A percentile compares a stretch with the other conserved stretches of the same genome.
Conservation (phyloP, 2,113 vertebrate genomes). For the Nibea coibor region DNA sequence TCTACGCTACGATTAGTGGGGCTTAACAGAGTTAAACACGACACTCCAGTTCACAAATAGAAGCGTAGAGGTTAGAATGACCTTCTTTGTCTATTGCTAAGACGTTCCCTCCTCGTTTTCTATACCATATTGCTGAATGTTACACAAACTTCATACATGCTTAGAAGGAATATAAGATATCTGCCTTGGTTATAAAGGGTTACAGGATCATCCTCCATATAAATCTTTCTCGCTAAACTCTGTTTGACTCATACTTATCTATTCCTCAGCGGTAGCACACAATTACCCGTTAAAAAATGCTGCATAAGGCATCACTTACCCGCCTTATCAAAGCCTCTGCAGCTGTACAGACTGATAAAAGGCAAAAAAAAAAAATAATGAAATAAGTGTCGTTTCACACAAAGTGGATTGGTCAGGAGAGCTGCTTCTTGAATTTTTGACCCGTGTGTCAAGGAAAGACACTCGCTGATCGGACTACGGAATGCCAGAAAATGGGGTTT, state of each 20-base stretch:
- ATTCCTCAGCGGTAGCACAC: constrained; percentile 63
- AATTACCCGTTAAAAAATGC: constrained; percentile 70
- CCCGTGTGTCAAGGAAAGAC: constrained; percentile 39
- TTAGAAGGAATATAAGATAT: constrained; percentile 41
- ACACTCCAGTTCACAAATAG: neutral
- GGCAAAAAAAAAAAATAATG: constrained; percentile 61
- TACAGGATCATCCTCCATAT: constrained; percentile 47
- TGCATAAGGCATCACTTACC: constrained; percentile 58
- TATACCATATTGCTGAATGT: constrained; percentile 25
- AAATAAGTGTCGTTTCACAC: constrained; percentile 60
- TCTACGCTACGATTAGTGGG: neutral
- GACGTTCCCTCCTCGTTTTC: neutral
- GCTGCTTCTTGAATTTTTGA: constrained; percentile 50
- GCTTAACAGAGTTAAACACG: neutral
- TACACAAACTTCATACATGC: constrained; percentile 33
- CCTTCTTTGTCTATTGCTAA: neutral
- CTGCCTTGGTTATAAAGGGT: constrained; percentile 57
- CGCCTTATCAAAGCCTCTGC: constrained; percentile 69
- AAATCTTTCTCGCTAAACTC: constrained; percentile 56
- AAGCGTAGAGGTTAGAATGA: neutral
- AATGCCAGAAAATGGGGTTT: constrained; percentile 4
- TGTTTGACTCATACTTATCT: constrained; percentile 66
- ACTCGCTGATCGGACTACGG: constrained; percentile 26
- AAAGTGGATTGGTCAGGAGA: constrained; percentile 49
- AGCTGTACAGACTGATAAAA: constrained; percentile 72